phyloP scores from a whole-genome alignment of 2,113 vertebrate genomes.

The Perca schrenkii region DNA sequence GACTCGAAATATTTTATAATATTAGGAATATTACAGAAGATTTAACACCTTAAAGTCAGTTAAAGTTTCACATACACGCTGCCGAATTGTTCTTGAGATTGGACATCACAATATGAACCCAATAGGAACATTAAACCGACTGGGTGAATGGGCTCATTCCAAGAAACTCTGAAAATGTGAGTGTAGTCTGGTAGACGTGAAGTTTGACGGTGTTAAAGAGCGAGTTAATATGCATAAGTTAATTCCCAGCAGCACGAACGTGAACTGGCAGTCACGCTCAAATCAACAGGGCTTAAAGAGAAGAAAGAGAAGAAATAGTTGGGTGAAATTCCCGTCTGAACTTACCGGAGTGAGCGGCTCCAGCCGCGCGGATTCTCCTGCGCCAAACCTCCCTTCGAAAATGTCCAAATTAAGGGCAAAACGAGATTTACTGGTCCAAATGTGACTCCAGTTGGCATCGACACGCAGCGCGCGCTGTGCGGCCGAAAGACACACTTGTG shows the following conservation, averaged over 20 bases:
- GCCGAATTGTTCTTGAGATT: neutral
- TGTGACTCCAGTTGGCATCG: neutral
- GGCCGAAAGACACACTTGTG: neutral
- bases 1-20: too few species aligned
- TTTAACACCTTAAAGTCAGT: neutral
- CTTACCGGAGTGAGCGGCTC: constrained; percentile 25
- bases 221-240: neutral
- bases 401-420: accelerated
- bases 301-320: accelerated
- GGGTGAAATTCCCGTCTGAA: accelerated
- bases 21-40: neutral
- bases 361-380: neutral
- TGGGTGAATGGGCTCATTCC: accelerated
- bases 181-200: neutral
- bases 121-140: accelerated
- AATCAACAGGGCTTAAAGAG: neutral
- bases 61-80: accelerated
- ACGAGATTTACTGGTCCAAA: neutral
- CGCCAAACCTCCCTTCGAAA: neutral
- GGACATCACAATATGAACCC: accelerated
- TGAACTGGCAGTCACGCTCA: neutral
- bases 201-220: neutral
- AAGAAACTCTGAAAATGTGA: accelerated
- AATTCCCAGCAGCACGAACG: neutral
- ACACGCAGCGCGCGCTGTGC: neutral